These are phyloP conservation scores for Megalopta genalis DNA, from an alignment of 1,140 invertebrate species.

Conservation along the genomic window DNA sequence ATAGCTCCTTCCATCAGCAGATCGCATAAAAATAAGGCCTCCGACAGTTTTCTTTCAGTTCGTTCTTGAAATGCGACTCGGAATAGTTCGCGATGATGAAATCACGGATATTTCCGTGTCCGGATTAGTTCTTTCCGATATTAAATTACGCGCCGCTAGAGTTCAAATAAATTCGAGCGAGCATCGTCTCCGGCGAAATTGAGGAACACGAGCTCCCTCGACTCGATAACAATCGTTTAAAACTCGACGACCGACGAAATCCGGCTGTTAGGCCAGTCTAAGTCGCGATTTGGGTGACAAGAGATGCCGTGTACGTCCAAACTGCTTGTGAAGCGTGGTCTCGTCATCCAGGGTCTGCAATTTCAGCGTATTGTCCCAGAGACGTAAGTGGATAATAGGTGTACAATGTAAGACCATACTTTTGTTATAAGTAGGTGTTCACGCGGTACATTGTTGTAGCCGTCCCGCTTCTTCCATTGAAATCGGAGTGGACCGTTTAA, in stretches of 20 bases:
- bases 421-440: constrained; percentile 60
- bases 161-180: background rate
- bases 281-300: constrained; percentile 21
- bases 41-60: background rate
- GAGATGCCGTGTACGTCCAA: constrained; percentile 56
- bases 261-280: background rate
- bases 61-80: background rate
- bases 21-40: constrained; percentile 6
- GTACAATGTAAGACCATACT: constrained; percentile 61
- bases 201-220: no score
- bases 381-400: constrained; percentile 70
- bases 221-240: background rate
- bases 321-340: constrained; percentile 57
- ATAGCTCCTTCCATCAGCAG: background rate
- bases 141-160: no score
- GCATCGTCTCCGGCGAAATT: no score
- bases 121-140: background rate
- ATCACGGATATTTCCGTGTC: background rate
- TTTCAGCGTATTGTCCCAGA: constrained; percentile 66
- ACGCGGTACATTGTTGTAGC: constrained; percentile 54
- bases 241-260: background rate
- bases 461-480: constrained; percentile 62
- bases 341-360: constrained; percentile 64
- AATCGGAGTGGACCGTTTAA: constrained; percentile 49
- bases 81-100: background rate